A percentile compares a stretch with the other conserved stretches of the same genome.
Conservation (phyloP, 2,888 invertebrate genomes). For the Chrysolina oricalcia region DNA sequence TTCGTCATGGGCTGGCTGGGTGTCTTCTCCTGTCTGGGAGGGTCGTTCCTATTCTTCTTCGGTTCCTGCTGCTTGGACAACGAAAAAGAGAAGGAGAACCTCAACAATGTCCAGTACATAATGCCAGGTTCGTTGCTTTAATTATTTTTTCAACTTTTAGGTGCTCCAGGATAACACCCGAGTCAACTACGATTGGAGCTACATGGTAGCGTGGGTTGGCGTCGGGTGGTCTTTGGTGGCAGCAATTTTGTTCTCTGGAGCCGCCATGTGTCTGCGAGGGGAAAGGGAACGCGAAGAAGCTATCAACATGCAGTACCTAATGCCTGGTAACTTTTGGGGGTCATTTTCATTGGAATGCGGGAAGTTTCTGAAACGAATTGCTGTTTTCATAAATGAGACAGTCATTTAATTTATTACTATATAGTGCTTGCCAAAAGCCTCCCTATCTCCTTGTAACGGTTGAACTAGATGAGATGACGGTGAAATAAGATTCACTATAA, state of each 20-base stretch:
- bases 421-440: too few relatives aligned
- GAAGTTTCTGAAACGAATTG: slow-evolving; percentile 36
- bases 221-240: slow-evolving; percentile 93
- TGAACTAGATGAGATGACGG: too few relatives aligned
- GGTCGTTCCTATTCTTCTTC: slow-evolving; percentile 85
- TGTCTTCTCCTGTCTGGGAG: slow-evolving; percentile 83
- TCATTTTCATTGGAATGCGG: slow-evolving; percentile 39
- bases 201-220: slow-evolving; percentile 97
- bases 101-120: slow-evolving; percentile 89
- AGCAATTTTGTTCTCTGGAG: slow-evolving; percentile 93
- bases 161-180: slow-evolving; percentile 89
- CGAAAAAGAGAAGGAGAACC: slow-evolving; percentile 83
- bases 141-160: slow-evolving; percentile 71
- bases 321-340: slow-evolving; percentile 84
- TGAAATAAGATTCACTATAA: too few relatives aligned
- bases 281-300: slow-evolving; percentile 96
- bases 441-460: too few relatives aligned
- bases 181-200: slow-evolving; percentile 96
- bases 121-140: slow-evolving; percentile 81
- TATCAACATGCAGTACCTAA: slow-evolving; percentile 97
- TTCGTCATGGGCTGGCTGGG: slow-evolving; percentile 90
- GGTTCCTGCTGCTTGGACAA: slow-evolving; percentile 85
- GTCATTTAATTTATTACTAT: too few relatives aligned
- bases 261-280: slow-evolving; percentile 94
- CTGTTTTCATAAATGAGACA: not conserved